Evolutionary conservation across 2,797 vertebrate species (phyloP), one percentile per base, ranked within the genome.

Genomic region (Acanthurus leucopareius): DNA sequence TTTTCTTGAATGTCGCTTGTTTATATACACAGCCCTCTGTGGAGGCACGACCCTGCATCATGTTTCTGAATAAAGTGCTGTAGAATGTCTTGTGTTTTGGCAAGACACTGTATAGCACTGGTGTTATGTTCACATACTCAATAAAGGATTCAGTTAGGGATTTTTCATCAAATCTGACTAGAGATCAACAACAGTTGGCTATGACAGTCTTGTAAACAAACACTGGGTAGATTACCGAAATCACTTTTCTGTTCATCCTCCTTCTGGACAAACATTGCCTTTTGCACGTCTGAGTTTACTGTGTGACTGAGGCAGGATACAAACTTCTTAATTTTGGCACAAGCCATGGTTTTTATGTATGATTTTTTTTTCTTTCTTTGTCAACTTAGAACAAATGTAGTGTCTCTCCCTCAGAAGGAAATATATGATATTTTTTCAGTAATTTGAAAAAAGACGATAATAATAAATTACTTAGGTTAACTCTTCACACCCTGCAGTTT

Each of bases 191-290:
- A 32, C 57, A 75, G 72, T 77, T 84, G 73, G 63, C 73, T 70
- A 1, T 25, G 47, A 45, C 8, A 58, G 59, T 35, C 32, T 82
- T 80, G 79, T 87, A 80, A 69, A 68, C 76, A 84, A 87, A 80
- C 62, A 80, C 4, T 5, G 8, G 25, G 52, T 57, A 51, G 68
- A 89, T 86, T 82, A 84, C 40, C 20, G 51, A 64, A 65, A 69
- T 79, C 47, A 70, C 53, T 47, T 70, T 72, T 61, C 42, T 73
- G 51, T 79, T 79, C 52, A 38, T 66, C 45, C 38, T 77, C 59
- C 73, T 69, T 64, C 77, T 82, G 66, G 57, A 69, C 58, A 77
- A 82, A 84, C 67, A 70, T 17, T 59, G 64, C 47, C 40, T 65
- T 74, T 62, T 48, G 40, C 17, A 28, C 11, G 7, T 57, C 20